Conservation (phyloP, 2,797 vertebrate genomes). For the Heterohyrax brucei region DNA sequence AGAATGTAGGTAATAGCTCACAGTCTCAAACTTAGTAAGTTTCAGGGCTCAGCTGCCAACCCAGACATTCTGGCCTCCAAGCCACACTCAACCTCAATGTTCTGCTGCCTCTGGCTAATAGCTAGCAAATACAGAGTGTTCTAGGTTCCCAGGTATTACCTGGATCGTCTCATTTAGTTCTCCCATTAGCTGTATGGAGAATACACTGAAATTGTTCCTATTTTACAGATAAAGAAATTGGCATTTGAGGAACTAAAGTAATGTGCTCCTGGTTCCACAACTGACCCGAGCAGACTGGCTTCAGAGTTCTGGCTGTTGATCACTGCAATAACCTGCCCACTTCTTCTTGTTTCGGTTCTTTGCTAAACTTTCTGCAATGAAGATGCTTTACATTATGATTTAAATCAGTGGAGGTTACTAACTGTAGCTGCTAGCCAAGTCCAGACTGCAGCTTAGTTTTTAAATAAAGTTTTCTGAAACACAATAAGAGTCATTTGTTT, state of each 20-base stretch:
- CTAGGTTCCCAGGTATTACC: neutral
- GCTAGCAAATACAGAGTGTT: neutral
- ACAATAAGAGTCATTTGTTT: neutral
- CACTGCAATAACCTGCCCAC: neutral
- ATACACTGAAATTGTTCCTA: neutral
- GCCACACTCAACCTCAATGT: neutral
- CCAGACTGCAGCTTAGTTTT: neutral
- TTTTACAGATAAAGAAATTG: neutral
- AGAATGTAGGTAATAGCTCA: neutral
- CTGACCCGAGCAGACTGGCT: neutral
- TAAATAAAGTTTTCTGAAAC: constrained; percentile 16
- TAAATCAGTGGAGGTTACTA: neutral
- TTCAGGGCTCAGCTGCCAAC: neutral
- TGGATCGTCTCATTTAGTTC: neutral
- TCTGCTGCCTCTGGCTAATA: neutral
- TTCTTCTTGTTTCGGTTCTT: neutral
- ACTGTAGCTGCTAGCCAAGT: neutral
- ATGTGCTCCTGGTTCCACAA: neutral
- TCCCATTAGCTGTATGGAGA: neutral
- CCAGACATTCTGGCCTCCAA: neutral
- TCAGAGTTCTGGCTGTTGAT: neutral
- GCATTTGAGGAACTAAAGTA: neutral
- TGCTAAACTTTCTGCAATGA: constrained; percentile 17
- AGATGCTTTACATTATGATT: neutral
- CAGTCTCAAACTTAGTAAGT: too few relatives aligned